These are phyloP conservation scores for Drosophila paucipuncta DNA, from an alignment of 2,888 invertebrate genomes.

Conservation along the genomic window DNA sequence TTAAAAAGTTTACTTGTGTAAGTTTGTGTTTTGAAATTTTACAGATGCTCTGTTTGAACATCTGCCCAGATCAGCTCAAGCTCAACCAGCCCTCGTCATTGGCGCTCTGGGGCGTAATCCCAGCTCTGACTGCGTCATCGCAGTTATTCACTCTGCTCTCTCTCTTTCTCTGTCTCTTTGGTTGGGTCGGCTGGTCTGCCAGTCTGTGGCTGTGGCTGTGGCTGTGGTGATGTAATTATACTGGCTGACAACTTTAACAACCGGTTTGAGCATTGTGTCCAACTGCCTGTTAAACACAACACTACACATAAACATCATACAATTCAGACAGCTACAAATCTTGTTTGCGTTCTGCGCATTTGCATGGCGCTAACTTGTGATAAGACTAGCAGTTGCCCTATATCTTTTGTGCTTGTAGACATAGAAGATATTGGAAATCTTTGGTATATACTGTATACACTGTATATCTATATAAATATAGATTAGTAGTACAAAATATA, in stretches of 20 bases:
- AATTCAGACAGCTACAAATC: slow-evolving; percentile 50
- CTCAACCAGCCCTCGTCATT: slow-evolving; percentile 26
- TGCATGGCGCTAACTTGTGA: slow-evolving; percentile 23
- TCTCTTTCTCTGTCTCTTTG: slow-evolving; percentile 11
- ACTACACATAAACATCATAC: slow-evolving; percentile 30
- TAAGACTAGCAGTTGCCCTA: slow-evolving; percentile 15
- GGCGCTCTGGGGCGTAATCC: slow-evolving; percentile 39
- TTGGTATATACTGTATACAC: background rate
- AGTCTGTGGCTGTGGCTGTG: slow-evolving; percentile 3
- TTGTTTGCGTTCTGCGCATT: slow-evolving; percentile 61
- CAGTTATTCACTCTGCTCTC: background rate
- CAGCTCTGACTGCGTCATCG: slow-evolving; percentile 27
- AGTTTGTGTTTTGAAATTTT: slow-evolving; percentile 48
- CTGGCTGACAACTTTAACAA: slow-evolving; percentile 62
- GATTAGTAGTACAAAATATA: background rate
- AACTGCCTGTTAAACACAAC: slow-evolving; percentile 44
- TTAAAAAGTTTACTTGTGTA: slow-evolving; percentile 3
- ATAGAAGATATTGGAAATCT: background rate
- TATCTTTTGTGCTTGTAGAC: background rate
- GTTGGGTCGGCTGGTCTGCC: background rate
- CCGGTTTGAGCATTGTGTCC: slow-evolving; percentile 61
- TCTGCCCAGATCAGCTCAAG: background rate
- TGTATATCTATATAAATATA: background rate
- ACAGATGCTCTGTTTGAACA: slow-evolving; percentile 50
- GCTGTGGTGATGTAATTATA: slow-evolving; percentile 73